These are phyloP conservation scores for Gymnothorax javanicus DNA, from an alignment of 2,797 vertebrate genomes.

Conservation along the genomic window DNA sequence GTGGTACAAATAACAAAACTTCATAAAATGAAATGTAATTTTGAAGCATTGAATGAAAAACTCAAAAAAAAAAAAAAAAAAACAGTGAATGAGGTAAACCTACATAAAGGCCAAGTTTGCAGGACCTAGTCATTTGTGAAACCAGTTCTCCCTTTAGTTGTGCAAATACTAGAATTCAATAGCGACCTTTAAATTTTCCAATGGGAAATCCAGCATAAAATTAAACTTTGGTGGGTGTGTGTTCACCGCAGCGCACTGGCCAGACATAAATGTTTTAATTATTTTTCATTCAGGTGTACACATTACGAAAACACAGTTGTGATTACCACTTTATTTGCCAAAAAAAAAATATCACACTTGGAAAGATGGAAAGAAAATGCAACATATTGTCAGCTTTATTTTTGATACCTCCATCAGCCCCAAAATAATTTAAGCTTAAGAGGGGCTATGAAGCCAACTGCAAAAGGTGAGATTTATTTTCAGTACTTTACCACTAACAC, in stretches of 20 bases:
- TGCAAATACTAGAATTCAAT: neutral
- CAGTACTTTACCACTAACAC: neutral
- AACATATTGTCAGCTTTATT: neutral
- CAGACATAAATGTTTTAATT: neutral
- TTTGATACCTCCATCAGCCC: no score
- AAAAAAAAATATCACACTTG: neutral
- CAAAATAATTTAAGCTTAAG: no score
- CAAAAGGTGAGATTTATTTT: neutral
- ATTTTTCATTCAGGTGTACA: neutral
- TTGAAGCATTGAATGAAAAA: neutral
- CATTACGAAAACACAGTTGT: neutral
- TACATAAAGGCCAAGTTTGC: neutral
- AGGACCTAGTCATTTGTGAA: neutral
- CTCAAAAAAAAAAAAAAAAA: neutral
- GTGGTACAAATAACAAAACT: neutral
- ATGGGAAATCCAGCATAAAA: constrained; percentile 4
- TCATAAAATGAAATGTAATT: neutral
- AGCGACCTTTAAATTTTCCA: neutral
- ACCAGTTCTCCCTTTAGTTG: no score
- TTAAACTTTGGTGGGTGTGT: neutral
- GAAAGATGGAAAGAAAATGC: neutral
- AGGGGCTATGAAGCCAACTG: neutral
- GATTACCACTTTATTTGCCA: neutral
- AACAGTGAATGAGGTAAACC: neutral
- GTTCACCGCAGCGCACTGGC: neutral